These are phyloP conservation scores for Crenuchus spilurus DNA, from an alignment of 2,797 vertebrate genomes.

Conservation along the genomic window DNA sequence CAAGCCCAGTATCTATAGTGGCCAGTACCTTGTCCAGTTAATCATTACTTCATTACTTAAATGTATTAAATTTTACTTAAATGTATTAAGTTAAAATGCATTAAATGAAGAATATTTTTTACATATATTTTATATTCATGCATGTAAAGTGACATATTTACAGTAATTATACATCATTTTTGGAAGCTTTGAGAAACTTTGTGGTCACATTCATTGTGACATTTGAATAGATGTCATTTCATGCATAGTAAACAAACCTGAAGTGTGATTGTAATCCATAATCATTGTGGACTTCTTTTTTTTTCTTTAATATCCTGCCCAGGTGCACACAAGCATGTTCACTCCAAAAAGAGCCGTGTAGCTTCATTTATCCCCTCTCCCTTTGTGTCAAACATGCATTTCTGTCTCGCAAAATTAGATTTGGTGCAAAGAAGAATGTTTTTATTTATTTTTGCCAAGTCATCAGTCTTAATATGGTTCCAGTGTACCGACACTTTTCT, in stretches of 20 bases:
- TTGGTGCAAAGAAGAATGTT: background rate
- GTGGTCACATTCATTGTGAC: background rate
- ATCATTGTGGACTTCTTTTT: background rate
- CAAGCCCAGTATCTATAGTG: too few species aligned
- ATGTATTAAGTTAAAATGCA: too few species aligned
- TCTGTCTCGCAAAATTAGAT: background rate
- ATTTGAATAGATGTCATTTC: background rate
- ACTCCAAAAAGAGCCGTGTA: background rate
- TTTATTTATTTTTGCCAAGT: conserved; percentile 13
- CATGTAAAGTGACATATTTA: too few species aligned
- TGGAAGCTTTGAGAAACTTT: background rate
- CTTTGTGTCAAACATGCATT: background rate
- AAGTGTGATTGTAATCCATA: background rate
- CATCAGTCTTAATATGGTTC: background rate
- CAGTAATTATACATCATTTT: too few species aligned
- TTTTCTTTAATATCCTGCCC: background rate
- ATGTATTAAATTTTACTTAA: too few species aligned
- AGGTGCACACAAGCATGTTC: background rate
- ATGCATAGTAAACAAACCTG: background rate
- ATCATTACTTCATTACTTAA: too few species aligned
- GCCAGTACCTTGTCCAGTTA: too few species aligned
- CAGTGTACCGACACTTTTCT: background rate
- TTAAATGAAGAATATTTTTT: too few species aligned
- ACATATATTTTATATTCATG: too few species aligned
- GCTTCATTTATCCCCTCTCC: background rate